phyloP scores from a whole-genome alignment of 64 coral and sea anemone genomes.

The Montipora cactus region DNA sequence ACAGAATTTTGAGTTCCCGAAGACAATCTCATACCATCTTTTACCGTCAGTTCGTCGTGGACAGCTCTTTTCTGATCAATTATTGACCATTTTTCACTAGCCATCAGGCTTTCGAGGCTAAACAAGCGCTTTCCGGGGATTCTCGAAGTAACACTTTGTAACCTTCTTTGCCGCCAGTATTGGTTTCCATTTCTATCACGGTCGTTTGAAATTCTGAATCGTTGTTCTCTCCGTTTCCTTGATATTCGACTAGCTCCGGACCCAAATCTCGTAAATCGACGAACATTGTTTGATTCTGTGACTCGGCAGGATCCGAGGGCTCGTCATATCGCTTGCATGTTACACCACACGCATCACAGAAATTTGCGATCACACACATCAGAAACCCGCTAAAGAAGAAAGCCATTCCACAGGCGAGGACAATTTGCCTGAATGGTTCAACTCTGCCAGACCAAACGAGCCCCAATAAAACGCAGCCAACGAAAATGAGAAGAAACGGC shows the following conservation, averaged over 20 bases:
- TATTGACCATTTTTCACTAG: background rate
- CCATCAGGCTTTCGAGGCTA: background rate
- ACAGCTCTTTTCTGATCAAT: background rate
- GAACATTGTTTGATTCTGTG: constrained; percentile 18
- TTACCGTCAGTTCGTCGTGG: no score
- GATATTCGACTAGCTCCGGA: background rate
- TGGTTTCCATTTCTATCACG: background rate
- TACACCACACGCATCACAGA: constrained; percentile 38
- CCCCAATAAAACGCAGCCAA: constrained; percentile 17
- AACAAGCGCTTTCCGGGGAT: background rate
- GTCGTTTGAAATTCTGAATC: constrained; percentile 9
- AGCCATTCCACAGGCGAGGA: constrained; percentile 23
- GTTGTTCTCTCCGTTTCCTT: constrained; percentile 9
- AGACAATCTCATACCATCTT: background rate
- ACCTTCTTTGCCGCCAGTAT: background rate
- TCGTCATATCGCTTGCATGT: constrained; percentile 31
- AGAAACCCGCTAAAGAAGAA: constrained; percentile 43
- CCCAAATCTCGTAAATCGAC: constrained; percentile 26
- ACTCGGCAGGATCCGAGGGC: background rate
- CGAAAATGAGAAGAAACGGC: constrained; percentile 36
- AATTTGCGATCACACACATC: constrained; percentile 36
- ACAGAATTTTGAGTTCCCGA: background rate
- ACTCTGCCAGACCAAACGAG: constrained; percentile 20
- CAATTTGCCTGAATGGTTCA: background rate
- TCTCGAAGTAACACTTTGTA: background rate